Conservation (phyloP, 2,113 vertebrate genomes). For the Hippocampus zosterae region DNA sequence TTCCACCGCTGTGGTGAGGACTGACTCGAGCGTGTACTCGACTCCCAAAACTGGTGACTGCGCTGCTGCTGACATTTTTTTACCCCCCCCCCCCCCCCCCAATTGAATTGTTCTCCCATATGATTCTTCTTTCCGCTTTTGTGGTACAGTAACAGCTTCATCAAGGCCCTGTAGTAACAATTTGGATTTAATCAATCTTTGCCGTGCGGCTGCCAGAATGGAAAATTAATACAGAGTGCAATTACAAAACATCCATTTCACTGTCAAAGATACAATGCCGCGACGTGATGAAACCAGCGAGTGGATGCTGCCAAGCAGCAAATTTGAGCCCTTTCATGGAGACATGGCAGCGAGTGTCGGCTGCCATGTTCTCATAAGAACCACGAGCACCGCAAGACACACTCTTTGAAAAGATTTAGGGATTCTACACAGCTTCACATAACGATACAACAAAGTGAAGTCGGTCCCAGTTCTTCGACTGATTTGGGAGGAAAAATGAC, state of each 20-base stretch:
- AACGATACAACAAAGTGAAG: background rate
- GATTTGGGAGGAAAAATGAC: background rate
- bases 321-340: conserved; percentile 17
- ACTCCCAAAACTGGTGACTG: conserved; percentile 3
- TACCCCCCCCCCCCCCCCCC: too few species aligned
- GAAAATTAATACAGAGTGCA: conserved; percentile 67
- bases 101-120: conserved; percentile 18
- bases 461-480: background rate
- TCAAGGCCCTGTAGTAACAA: conserved; percentile 56
- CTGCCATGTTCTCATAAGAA: conserved; percentile 14
- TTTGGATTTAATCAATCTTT: conserved; percentile 67
- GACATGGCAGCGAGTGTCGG: conserved; percentile 1
- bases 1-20: conserved; percentile 46
- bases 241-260: conserved; percentile 64
- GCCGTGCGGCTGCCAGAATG: conserved; percentile 63
- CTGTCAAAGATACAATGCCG: conserved; percentile 45
- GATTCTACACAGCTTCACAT: conserved; percentile 7
- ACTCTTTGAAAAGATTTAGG: background rate
- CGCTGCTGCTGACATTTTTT: conserved; percentile 17
- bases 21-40: conserved; percentile 28
- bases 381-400: background rate
- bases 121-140: conserved; percentile 46
- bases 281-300: conserved; percentile 34
- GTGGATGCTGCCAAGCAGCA: conserved; percentile 24
- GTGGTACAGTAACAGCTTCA: conserved; percentile 45